Percentiles rank a stretch among this genome's conserved stretches.
These are phyloP conservation scores for Nezara viridula DNA, from an alignment of 2,888 invertebrate species.

Conservation along the genomic window DNA sequence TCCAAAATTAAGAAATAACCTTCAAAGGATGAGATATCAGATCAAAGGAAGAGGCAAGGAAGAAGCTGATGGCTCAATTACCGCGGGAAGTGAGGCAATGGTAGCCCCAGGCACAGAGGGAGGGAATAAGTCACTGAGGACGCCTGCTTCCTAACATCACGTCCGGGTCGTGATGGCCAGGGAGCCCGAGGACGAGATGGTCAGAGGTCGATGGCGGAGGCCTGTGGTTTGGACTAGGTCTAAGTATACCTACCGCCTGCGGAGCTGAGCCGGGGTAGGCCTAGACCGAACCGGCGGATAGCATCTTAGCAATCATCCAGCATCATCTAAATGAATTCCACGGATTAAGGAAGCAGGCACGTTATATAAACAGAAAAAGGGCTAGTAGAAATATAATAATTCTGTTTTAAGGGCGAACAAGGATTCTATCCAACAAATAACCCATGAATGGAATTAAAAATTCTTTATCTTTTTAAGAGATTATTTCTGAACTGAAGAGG, in stretches of 20 bases:
- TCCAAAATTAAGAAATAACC: conserved; percentile 25
- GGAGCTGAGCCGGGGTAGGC: no score
- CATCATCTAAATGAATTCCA: not conserved
- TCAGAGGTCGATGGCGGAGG: not conserved
- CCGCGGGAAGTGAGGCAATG: not conserved
- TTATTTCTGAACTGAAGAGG: no score
- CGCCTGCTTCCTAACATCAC: not conserved
- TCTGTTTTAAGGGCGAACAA: not conserved
- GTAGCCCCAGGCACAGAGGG: not conserved
- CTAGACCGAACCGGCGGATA: not conserved
- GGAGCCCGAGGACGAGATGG: not conserved
- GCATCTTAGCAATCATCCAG: not conserved
- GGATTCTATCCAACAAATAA: not conserved
- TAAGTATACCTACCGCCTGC: not conserved
- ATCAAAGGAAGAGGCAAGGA: not conserved
- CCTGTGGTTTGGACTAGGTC: not conserved
- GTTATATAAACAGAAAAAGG: not conserved
- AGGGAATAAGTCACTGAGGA: not conserved
- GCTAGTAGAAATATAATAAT: not conserved
- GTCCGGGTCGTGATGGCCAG: conserved; percentile 34
- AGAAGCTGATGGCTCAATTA: conserved; percentile 33
- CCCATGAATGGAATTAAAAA: no score
- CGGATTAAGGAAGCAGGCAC: not conserved
- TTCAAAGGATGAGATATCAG: not conserved
- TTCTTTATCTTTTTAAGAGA: no score